Evolutionary conservation across 2,888 invertebrate species (phyloP).

Genomic region (Ochropleura leucogaster): DNA sequence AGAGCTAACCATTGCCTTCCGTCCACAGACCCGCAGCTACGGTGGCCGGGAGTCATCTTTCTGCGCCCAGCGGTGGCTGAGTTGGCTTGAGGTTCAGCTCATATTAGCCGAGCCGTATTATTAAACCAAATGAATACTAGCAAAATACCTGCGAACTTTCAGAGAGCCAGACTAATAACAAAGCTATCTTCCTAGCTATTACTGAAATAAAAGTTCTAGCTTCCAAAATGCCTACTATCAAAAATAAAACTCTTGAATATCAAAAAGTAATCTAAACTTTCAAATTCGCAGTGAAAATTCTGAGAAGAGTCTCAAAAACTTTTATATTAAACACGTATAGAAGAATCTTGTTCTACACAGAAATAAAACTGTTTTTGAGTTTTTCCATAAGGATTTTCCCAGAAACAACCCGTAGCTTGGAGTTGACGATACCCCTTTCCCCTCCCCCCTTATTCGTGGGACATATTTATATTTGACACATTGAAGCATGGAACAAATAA

Average conservation of each 20-base stretch:
- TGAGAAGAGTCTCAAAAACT: constrained; percentile 32
- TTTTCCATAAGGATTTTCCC: background rate
- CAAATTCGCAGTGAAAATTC: constrained; percentile 42
- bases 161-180: background rate
- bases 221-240: constrained; percentile 27
- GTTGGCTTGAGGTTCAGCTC: no score
- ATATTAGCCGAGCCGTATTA: no score
- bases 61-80: no score
- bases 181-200: background rate
- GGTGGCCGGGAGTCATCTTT: no score
- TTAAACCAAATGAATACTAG: background rate
- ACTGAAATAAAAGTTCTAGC: constrained; percentile 6
- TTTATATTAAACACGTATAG: constrained; percentile 42
- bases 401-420: background rate
- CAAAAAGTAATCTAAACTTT: constrained; percentile 57
- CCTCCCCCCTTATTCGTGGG: background rate
- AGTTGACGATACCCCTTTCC: background rate
- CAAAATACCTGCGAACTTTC: background rate
- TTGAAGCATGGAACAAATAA: constrained; percentile 2
- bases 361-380: background rate
- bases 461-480: background rate
- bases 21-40: no score
- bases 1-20: no score
- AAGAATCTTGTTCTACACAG: constrained; percentile 8
- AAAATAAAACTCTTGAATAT: constrained; percentile 47